Conservation (phyloP, 2,888 invertebrate species). For the Metellina segmentata region DNA sequence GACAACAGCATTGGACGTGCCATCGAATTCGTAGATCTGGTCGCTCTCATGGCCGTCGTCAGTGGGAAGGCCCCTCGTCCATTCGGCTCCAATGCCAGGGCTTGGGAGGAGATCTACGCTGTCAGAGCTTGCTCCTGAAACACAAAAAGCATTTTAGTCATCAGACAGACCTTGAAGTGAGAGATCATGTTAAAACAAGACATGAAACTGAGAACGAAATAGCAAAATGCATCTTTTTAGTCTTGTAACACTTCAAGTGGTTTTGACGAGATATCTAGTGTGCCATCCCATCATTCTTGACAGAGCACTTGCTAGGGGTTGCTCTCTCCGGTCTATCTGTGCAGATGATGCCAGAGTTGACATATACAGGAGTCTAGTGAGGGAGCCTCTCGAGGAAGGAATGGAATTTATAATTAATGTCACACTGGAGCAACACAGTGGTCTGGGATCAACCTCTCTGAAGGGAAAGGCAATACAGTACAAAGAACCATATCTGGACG, state of each 20-base stretch:
- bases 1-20: constrained; percentile 91
- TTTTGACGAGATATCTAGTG: too few relatives aligned
- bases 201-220: not conserved
- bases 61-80: constrained; percentile 91
- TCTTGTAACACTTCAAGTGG: not conserved
- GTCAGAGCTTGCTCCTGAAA: constrained; percentile 87
- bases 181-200: too few relatives aligned
- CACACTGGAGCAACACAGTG: too few relatives aligned
- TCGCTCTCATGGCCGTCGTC: constrained; percentile 79
- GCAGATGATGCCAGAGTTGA: too few relatives aligned
- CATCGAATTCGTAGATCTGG: constrained; percentile 97
- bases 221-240: not conserved
- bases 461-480: not conserved
- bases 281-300: too few relatives aligned
- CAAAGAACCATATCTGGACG: not conserved
- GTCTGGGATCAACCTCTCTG: too few relatives aligned
- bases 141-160: not conserved
- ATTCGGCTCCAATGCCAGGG: constrained; percentile 88
- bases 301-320: too few relatives aligned
- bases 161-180: too few relatives aligned
- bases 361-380: too few relatives aligned
- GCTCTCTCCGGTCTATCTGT: too few relatives aligned
- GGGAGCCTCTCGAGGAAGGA: too few relatives aligned
- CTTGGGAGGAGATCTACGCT: constrained; percentile 93
- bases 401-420: too few relatives aligned